A percentile compares a stretch with the other conserved stretches of the same genome.
phyloP scores from a whole-genome alignment of 2,888 invertebrate genomes.

The Coenonympha arcania region DNA sequence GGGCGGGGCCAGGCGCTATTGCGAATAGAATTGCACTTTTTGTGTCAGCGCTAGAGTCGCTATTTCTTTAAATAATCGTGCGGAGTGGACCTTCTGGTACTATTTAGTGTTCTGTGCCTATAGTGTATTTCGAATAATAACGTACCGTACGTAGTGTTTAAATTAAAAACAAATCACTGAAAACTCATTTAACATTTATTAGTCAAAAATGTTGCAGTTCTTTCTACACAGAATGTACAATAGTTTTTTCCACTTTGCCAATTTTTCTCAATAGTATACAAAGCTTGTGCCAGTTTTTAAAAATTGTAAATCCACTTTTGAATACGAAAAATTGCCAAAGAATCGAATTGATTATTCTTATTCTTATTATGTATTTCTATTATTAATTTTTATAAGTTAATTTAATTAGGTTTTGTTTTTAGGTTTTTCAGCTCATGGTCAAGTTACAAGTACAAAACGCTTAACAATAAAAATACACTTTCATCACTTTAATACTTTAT shows the following conservation, averaged over 20 bases:
- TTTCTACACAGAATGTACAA: constrained; percentile 46
- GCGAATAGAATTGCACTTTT: too few relatives aligned
- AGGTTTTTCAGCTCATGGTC: neutral
- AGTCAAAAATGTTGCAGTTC: constrained; percentile 27
- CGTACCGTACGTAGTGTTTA: neutral
- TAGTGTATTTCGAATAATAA: too few relatives aligned
- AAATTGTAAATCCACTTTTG: constrained; percentile 73
- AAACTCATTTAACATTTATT: neutral
- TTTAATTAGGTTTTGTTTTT: constrained; percentile 3
- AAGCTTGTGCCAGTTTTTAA: constrained; percentile 58
- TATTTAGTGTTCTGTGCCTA: too few relatives aligned
- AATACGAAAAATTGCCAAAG: constrained; percentile 69
- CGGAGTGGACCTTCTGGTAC: too few relatives aligned
- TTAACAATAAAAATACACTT: too few relatives aligned
- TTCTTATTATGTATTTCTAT: constrained; percentile 28
- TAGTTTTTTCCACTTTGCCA: constrained; percentile 60
- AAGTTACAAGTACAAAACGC: too few relatives aligned
- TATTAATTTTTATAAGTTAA: constrained; percentile 9
- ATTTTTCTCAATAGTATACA: constrained; percentile 62
- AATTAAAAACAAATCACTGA: neutral
- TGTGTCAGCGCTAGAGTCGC: too few relatives aligned
- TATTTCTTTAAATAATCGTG: too few relatives aligned
- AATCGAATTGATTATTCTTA: constrained; percentile 59
- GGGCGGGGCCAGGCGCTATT: too few relatives aligned
- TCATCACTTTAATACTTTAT: too few relatives aligned